Percentiles rank a stretch among this genome's conserved stretches.
Evolutionary conservation across 2,113 vertebrate genomes (phyloP).

Genomic region (Desmodus rotundus): DNA sequence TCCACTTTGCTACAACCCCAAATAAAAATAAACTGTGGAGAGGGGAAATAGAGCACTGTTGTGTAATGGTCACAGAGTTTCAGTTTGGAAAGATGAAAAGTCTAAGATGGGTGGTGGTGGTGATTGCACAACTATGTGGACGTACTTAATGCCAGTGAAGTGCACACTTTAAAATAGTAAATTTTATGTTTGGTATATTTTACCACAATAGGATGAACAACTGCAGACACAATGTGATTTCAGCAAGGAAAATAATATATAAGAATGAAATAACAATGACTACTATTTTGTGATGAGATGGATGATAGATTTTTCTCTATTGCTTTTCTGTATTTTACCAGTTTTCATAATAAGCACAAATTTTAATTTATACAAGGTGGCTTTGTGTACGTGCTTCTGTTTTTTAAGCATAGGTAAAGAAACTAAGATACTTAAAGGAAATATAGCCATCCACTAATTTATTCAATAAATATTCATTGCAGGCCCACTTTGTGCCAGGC

Average conservation of each 20-base stretch:
- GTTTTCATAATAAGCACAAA: background rate
- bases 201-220: background rate
- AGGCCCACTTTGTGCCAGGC: background rate
- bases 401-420: background rate
- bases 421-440: background rate
- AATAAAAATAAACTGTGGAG: background rate
- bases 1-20: background rate
- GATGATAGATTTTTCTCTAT: background rate
- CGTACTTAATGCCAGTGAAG: background rate
- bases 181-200: background rate
- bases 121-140: background rate
- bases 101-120: too few species aligned
- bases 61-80: background rate
- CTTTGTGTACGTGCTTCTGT: background rate
- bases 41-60: background rate
- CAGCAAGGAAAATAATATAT: background rate
- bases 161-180: background rate
- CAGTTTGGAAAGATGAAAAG: background rate
- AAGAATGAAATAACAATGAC: background rate
- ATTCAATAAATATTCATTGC: background rate
- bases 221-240: background rate
- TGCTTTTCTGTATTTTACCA: background rate
- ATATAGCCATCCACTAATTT: background rate
- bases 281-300: background rate
- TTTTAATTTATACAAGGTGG: background rate